Conservation (phyloP, 35 echinoderm and acorn worm species). For the Apostichopus californicus region DNA sequence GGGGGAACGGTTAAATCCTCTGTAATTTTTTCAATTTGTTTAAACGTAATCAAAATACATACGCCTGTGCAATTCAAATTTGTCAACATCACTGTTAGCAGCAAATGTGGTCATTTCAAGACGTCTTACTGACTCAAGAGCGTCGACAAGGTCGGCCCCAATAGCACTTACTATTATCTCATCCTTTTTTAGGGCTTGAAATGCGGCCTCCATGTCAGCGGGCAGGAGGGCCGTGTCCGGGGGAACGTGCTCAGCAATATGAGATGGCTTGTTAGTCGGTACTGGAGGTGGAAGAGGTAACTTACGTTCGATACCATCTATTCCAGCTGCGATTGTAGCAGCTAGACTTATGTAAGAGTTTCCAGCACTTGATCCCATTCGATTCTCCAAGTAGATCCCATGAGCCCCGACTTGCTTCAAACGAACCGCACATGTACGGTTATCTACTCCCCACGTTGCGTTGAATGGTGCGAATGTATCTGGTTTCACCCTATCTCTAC, state of each 20-base stretch:
- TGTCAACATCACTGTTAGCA: background rate
- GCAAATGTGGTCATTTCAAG: background rate
- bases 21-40: background rate
- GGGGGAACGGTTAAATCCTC: no score
- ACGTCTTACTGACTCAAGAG: slow-evolving; percentile 26
- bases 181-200: slow-evolving; percentile 39
- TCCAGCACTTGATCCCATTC: slow-evolving; percentile 58
- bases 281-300: slow-evolving; percentile 33
- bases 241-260: slow-evolving; percentile 11
- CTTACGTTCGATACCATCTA: slow-evolving; percentile 68
- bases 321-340: slow-evolving; percentile 66
- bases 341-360: slow-evolving; percentile 70
- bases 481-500: slow-evolving; percentile 33
- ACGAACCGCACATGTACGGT: slow-evolving; percentile 58
- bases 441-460: slow-evolving; percentile 69
- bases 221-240: slow-evolving; percentile 16
- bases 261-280: background rate
- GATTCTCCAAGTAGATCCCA: slow-evolving; percentile 65
- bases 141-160: slow-evolving; percentile 55
- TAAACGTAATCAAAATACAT: slow-evolving; percentile 32
- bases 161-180: slow-evolving; percentile 33
- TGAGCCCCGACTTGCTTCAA: slow-evolving; percentile 46
- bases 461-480: slow-evolving; percentile 62
- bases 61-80: background rate
- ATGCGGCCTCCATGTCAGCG: slow-evolving; percentile 34